Base-by-base conservation (phyloP, 2,888 invertebrate species). In the Drosophila mimica region DNA sequence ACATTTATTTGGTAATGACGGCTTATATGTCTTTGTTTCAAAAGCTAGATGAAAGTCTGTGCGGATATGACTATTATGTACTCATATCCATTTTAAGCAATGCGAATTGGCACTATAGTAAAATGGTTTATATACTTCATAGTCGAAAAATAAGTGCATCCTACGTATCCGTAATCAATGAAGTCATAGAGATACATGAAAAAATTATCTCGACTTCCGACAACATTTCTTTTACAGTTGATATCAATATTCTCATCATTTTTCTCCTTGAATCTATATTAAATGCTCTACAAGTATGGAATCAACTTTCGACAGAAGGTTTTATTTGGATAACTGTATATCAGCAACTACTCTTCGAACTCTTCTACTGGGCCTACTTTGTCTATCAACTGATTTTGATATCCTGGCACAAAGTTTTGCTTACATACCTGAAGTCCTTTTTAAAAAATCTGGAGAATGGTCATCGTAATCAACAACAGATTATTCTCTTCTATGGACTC, bases 391-490 rank as follows among this genome's bases (percentile, higher is more conserved):
- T 62, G 11, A n/a, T 62, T 1, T 36, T 66, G 0, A 66, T 66
- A 8, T 5, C 53, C 6, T 66, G 66, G 66, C 66, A 66, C 5
- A 38, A 38, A 8, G 53, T 63, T 7, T n/a, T 63, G 20, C 38
- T 63, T 0, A 28, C 2, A 1, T 28, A 8, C 13, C 36, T 53
- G 2, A 31, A 13, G 1, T 31, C 30, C 30, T 62, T 1, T 33
- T 9, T n/a, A 3, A 0, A 4, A 7, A 36, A 49, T 20, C 30
- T 31, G 36, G 25, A 36, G 3, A 4, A 28, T 5, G 34, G 53
- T 7, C 17, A 4, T n/a, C 1, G 1, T 0, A n/a, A 15, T 36
- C 6, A 36, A 15, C 25, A 33, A 40, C 36, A 36, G 15, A n/a
- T 62, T 0, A 17, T 52, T 8, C 9, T 13, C 3, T 40, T 62